Conservation (phyloP, 30 jellyfish, hydroid and myxozoan genomes). For the Hydractinia symbiolongicarpus region DNA sequence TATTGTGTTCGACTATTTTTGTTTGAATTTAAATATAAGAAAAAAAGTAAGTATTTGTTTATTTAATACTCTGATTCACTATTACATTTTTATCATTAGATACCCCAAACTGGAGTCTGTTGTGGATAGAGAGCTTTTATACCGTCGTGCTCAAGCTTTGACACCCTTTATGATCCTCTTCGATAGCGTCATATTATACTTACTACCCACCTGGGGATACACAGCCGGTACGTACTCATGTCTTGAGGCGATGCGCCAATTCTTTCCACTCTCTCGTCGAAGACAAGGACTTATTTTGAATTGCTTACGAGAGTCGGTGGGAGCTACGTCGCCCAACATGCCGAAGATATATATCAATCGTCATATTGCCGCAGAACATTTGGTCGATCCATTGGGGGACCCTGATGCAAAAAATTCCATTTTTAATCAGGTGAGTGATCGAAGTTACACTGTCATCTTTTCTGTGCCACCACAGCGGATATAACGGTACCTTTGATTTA, state of each 20-base stretch:
- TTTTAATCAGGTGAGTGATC: constrained; percentile 59
- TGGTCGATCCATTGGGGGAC: constrained; percentile 68
- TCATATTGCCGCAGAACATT: constrained; percentile 84
- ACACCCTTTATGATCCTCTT: constrained; percentile 42
- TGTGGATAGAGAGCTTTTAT: constrained; percentile 51
- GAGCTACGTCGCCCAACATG: constrained; percentile 49
- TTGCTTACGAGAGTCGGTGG: constrained; percentile 72
- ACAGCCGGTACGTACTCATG: constrained; percentile 81
- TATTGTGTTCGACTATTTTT: too few relatives aligned
- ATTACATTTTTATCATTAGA: constrained; percentile 11
- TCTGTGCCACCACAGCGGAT: background rate
- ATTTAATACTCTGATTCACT: too few relatives aligned
- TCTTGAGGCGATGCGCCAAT: constrained; percentile 47
- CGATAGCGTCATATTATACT: constrained; percentile 67
- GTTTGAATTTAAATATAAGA: too few relatives aligned
- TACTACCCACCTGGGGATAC: constrained; percentile 80
- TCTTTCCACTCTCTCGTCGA: constrained; percentile 32
- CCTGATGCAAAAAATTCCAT: constrained; percentile 72
- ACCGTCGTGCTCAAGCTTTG: constrained; percentile 49
- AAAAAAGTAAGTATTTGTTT: too few relatives aligned
- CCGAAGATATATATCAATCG: constrained; percentile 76
- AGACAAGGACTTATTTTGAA: constrained; percentile 62
- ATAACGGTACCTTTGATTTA: too few relatives aligned
- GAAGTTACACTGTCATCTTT: background rate
- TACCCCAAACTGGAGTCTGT: constrained; percentile 74